A percentile compares a stretch with the other conserved stretches of the same genome.
Conservation (phyloP, 2,113 vertebrate genomes). For the Danio rerio region DNA sequence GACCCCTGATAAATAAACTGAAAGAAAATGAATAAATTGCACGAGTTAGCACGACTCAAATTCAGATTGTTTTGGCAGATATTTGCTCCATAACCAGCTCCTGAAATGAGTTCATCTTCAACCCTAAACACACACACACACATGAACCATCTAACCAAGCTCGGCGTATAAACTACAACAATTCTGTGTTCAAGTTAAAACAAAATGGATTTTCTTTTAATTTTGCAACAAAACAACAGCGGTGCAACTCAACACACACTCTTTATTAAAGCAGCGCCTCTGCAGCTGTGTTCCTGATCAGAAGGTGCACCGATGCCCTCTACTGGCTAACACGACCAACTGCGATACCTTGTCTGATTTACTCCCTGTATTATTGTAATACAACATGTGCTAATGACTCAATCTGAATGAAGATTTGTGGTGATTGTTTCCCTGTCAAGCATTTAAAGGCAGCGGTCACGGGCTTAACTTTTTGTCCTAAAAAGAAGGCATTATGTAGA, state of each 20-base stretch:
- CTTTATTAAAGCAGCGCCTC: background rate
- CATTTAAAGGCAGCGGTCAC: background rate
- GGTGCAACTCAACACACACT: background rate
- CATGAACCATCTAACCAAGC: too few relatives aligned
- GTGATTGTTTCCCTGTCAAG: background rate
- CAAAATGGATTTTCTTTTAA: background rate
- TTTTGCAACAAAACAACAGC: background rate
- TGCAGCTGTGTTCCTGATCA: conserved; percentile 1
- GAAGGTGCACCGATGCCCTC: background rate
- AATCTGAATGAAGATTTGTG: background rate
- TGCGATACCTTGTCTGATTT: background rate
- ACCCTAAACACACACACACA: too few relatives aligned
- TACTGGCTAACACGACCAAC: conserved; percentile 3
- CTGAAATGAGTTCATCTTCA: too few relatives aligned
- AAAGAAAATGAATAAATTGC: too few relatives aligned
- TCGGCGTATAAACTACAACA: too few relatives aligned
- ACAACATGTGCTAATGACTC: background rate
- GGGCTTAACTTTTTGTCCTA: background rate
- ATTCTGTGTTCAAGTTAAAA: background rate
- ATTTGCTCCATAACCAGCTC: too few relatives aligned
- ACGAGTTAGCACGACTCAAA: too few relatives aligned
- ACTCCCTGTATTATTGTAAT: background rate
- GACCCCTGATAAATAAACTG: too few relatives aligned
- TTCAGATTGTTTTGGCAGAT: too few relatives aligned
- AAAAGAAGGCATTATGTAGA: background rate